Conservation (phyloP, 2,888 invertebrate species). For the Aphodius sticticus region DNA sequence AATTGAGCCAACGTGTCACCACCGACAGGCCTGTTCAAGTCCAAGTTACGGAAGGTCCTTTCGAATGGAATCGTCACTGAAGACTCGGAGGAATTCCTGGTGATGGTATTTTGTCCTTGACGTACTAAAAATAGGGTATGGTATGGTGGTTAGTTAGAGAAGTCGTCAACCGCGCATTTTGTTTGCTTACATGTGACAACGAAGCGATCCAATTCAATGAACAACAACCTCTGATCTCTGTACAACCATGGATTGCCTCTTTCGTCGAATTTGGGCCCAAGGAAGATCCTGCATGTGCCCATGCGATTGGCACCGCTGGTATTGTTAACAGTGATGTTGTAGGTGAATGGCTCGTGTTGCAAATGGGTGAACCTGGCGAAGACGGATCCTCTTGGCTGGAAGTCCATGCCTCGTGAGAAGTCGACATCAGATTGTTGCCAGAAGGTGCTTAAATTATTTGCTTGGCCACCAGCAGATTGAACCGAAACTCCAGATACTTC, state of each 20-base stretch:
- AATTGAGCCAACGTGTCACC: slow-evolving; percentile 65
- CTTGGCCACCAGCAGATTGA: slow-evolving; percentile 61
- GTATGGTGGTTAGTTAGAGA: neutral
- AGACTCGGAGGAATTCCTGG: slow-evolving; percentile 73
- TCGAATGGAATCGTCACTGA: slow-evolving; percentile 86
- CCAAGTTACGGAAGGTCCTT: slow-evolving; percentile 78
- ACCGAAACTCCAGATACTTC: slow-evolving; percentile 67
- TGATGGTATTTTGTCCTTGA: slow-evolving; percentile 72
- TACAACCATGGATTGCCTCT: slow-evolving; percentile 67
- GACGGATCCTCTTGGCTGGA: slow-evolving; percentile 77
- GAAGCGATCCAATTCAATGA: slow-evolving; percentile 81
- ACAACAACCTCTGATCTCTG: slow-evolving; percentile 69
- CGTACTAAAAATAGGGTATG: slow-evolving; percentile 62
- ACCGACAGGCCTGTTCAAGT: slow-evolving; percentile 67
- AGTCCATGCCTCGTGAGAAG: slow-evolving; percentile 82
- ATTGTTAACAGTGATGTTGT: slow-evolving; percentile 60
- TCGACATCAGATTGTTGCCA: slow-evolving; percentile 85
- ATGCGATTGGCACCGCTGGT: slow-evolving; percentile 64
- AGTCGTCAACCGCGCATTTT: neutral
- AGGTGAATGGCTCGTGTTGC: slow-evolving; percentile 76
- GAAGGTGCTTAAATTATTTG: slow-evolving; percentile 71
- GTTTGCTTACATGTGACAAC: slow-evolving; percentile 65
- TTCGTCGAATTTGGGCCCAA: slow-evolving; percentile 74
- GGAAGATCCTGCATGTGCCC: slow-evolving; percentile 76
- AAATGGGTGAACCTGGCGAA: slow-evolving; percentile 80